These are phyloP conservation scores for Cyrtonyx montezumae DNA, from an alignment of 2,113 vertebrate genomes.

Conservation along the genomic window DNA sequence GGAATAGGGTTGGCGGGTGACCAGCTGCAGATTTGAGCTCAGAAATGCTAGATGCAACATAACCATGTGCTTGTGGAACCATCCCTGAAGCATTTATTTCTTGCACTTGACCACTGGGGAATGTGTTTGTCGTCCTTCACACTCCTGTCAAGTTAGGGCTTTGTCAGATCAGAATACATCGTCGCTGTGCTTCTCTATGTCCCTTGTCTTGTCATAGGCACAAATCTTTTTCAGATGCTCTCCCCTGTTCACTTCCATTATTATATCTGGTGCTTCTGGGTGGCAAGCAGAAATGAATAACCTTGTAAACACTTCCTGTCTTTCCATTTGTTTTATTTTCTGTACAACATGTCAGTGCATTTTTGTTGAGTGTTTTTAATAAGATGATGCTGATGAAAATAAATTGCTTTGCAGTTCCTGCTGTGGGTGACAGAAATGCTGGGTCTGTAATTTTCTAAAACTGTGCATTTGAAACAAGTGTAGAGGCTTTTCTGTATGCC, in stretches of 20 bases:
- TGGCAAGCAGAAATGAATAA: conserved; percentile 63
- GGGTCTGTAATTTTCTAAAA: conserved; percentile 61
- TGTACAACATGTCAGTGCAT: conserved; percentile 30
- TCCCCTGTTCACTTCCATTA: conserved; percentile 62
- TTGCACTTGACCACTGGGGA: conserved; percentile 17
- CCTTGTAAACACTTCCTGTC: conserved; percentile 57
- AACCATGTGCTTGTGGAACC: not conserved
- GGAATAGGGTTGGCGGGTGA: not conserved
- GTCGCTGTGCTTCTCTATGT: not conserved
- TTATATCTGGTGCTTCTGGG: conserved; percentile 52
- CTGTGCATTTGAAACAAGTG: conserved; percentile 4
- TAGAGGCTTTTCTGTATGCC: not conserved
- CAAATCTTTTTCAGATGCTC: conserved; percentile 55
- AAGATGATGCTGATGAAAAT: conserved; percentile 69
- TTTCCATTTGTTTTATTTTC: conserved; percentile 70
- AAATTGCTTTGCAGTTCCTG: conserved; percentile 65
- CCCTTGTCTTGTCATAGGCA: conserved; percentile 38
- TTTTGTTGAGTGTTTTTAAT: conserved; percentile 66
- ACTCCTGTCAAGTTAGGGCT: conserved; percentile 13
- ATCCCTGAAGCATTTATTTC: conserved; percentile 24
- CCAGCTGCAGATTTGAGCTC: not conserved
- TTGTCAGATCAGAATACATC: conserved; percentile 46
- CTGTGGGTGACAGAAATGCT: conserved; percentile 67
- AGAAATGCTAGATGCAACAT: not conserved
- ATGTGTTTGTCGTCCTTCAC: conserved; percentile 6